Evolutionary conservation across 2,888 invertebrate genomes (phyloP), one percentile per base, ranked within the genome.

Genomic region (Pseudoips prasinana): DNA sequence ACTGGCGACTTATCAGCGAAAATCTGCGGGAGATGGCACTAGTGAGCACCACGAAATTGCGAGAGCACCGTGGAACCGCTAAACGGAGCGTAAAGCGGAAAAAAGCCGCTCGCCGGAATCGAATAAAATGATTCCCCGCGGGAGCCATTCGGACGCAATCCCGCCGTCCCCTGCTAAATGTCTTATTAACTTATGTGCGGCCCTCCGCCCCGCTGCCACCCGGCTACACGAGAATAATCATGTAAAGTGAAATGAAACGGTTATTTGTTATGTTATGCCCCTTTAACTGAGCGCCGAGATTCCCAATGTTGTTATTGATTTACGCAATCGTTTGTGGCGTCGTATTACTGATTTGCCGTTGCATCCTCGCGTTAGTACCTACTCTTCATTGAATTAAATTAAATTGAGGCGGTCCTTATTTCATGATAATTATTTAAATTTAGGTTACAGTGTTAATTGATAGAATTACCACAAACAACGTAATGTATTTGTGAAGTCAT

Each of bases 111-210:
- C 79, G 87, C 89, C 89, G 88, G 91, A 91, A 92, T 92, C 92
- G 90, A 91, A 92, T 92, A 91, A 91, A 92, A 92, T 92, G 91
- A 92, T 92, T 92, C 92, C 92, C 92, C 92, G 67, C 79, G 92
- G 91, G 92, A 90, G 90, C 91, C 91, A 92, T 92, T 92, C 91
- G 90, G 90, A 90, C 90, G 89, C 91, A 91, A 87, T 87, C 86
- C 87, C 84, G 87, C 88, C 84, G 83, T 82, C 86, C 83, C 86
- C 81, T 77, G 86, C 89, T 87, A 86, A 86, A 88, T 87, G 86
- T 87, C 87, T 87, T 88, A 86, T 87, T 86, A 88, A 87, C 87
- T 87, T 87, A 86, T 78, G 82, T 79, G 77, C 78, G 74, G 42
- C 68, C 75, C 69, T 65, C 77, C 56, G 63, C 52, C 59, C 64